Conservation (phyloP, 2,888 invertebrate genomes). For the Pecten maximus region DNA sequence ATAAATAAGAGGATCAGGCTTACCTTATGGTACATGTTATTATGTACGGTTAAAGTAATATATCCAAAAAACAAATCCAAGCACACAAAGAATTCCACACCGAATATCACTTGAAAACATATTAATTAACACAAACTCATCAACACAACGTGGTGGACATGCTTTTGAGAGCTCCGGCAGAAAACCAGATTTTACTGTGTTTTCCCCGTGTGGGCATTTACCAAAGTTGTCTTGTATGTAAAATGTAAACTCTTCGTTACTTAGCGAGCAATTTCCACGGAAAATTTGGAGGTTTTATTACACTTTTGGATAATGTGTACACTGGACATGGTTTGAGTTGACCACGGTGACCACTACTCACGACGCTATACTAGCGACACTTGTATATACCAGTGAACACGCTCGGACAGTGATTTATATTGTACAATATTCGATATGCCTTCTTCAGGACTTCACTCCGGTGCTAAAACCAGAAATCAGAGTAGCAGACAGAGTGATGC, state of each 20-base stretch:
- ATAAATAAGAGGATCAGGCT: too few species aligned
- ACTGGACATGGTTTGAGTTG: neutral
- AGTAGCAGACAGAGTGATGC: neutral
- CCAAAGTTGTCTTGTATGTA: neutral
- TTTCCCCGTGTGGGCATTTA: neutral
- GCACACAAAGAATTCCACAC: too few species aligned
- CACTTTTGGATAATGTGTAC: neutral
- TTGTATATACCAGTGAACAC: neutral
- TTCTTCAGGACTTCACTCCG: neutral
- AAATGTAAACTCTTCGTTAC: neutral
- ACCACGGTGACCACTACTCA: neutral
- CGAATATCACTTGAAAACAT: too few species aligned
- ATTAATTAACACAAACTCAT: too few species aligned
- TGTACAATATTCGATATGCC: neutral
- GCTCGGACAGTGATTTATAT: neutral
- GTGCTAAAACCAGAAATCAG: neutral
- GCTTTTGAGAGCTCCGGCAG: too few species aligned
- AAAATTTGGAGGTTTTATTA: neutral
- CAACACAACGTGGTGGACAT: too few species aligned
- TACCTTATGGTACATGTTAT: too few species aligned
- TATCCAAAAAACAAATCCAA: too few species aligned
- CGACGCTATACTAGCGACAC: neutral
- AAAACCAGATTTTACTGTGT: neutral
- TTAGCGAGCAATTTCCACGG: neutral
- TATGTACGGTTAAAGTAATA: too few species aligned